Evolutionary conservation across 2,113 vertebrate species (phyloP).

Genomic region (Bos taurus): ARS-UCD2.0 NC_037329.1:87766001-87766500

Average conservation of each 20-base stretch:
- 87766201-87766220: background rate
- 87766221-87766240: background rate
- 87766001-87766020: background rate
- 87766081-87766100: background rate
- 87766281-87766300: background rate
- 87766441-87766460: background rate
- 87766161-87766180: background rate
- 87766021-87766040: background rate
- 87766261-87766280: background rate
- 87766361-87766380: background rate
- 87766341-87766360: background rate
- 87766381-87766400: background rate
- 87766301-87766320: background rate
- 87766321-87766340: background rate
- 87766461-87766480: background rate
- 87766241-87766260: background rate
- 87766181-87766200: background rate
- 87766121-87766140: background rate
- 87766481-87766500: background rate
- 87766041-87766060: background rate
- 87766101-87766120: background rate
- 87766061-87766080: background rate
- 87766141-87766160: background rate
- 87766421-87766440: background rate
- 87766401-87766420: background rate